Evolutionary conservation across 2,888 invertebrate species (phyloP).

Genomic region (Drosophila mimica): DNA sequence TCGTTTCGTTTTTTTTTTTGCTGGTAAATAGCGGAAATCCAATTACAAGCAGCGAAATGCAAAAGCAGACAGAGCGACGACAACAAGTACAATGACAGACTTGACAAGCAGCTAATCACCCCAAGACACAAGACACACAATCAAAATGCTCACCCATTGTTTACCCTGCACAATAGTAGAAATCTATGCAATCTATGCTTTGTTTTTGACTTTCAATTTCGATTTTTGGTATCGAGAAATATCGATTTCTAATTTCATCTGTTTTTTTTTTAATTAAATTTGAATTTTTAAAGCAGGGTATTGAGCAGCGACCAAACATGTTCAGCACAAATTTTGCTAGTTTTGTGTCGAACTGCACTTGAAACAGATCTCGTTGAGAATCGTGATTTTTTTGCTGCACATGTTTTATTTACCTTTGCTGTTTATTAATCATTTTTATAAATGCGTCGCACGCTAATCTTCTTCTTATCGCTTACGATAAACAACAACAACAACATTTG

Average conservation of each 20-base stretch:
- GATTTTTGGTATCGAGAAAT: background rate
- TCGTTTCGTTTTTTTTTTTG: conserved; percentile 14
- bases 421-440: conserved; percentile 23
- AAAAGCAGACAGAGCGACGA: conserved; percentile 66
- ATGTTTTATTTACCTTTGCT: conserved; percentile 25
- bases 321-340: background rate
- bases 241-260: background rate
- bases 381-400: conserved; percentile 14
- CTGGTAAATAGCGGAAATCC: conserved; percentile 74
- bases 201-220: background rate
- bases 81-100: conserved; percentile 58
- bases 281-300: background rate
- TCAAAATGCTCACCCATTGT: background rate
- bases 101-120: conserved; percentile 29
- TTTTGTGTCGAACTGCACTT: conserved; percentile 14
- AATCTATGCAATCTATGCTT: background rate
- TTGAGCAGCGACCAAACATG: background rate
- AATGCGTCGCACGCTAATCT: conserved; percentile 26
- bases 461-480: conserved; percentile 63
- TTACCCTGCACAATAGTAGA: background rate
- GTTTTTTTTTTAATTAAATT: background rate
- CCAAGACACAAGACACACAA: conserved; percentile 14
- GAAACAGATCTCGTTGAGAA: conserved; percentile 3
- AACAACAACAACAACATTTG: conserved; percentile 54
- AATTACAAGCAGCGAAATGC: conserved; percentile 69